Evolutionary conservation across 2,113 vertebrate species (phyloP), one percentile per base, ranked within the genome.

Genomic region (Phrynosoma blainvillii): DNA sequence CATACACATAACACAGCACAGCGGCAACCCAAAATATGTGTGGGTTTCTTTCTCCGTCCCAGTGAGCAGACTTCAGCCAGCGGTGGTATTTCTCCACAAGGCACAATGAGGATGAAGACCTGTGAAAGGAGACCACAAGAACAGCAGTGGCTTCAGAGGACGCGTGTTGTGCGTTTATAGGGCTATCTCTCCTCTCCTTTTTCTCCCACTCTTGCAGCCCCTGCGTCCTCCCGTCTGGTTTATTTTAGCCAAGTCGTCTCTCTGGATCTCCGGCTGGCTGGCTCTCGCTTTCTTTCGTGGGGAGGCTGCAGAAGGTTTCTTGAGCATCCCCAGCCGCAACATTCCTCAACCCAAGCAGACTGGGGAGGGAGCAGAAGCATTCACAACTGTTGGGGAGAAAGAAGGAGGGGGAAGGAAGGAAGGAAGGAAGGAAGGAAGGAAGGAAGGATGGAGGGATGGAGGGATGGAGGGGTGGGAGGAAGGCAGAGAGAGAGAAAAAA

Each of bases 331-430:
- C 94, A 40, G 77, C 68, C 81, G 91, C 94, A 92, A 92, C 95
- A 95, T 95, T 95, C 93, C 88, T 89, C 32, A 13, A 62, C 59
- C 59, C 59, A 74, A 85, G 79, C n/a, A 8, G 25, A 11, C 25
- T 42, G 84, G 36, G 32, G 73, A 13, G 27, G 54, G 59, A 87
- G 56, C 54, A 74, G 70, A 62, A 75, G 89, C 80, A 87, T 89
- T 96, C 95, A 96, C 94, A 96, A 95, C 96, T 97, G 87, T 76
- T 83, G 95, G 80, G 96, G 95, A 10, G 79, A 20, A 68, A 62
- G 10, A 27, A 47, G 90, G 79, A 40, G 70, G 25, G 42, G 89
- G 75, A 94, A 47, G 84, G 94, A 86, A 18, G 59, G 13, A 14
- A 10, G n/a, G n/a, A n/a, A n/a, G n/a, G n/a, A n/a, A n/a, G 42